A percentile compares a stretch with the other conserved stretches of the same genome.
Conservation (phyloP, 2,797 vertebrate genomes). For the Coregonus ussuriensis region DNA sequence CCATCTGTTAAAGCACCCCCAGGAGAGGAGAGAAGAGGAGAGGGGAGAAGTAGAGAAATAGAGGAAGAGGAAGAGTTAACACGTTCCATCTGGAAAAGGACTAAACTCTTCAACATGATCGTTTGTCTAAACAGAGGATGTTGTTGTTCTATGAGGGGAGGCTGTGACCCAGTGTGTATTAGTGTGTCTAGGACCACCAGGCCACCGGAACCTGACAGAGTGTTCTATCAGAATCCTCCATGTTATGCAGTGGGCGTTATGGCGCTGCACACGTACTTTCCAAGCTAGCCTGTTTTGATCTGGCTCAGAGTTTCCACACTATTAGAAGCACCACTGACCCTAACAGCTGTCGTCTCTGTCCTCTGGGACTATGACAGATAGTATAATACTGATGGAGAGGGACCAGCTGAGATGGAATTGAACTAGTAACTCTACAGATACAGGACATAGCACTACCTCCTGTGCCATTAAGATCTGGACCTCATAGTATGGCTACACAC, state of each 20-base stretch:
- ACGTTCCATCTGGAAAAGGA: neutral
- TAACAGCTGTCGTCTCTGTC: too few species aligned
- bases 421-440: too few species aligned
- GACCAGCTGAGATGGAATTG: neutral
- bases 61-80: neutral
- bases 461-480: too few species aligned
- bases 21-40: neutral
- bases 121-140: neutral
- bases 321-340: neutral
- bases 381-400: neutral
- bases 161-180: too few species aligned
- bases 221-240: too few species aligned
- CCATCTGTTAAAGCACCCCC: neutral
- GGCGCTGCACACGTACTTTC: neutral
- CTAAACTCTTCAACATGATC: neutral
- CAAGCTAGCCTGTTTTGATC: neutral
- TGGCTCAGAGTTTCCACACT: neutral
- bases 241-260: neutral
- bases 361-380: too few species aligned
- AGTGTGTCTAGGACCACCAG: too few species aligned
- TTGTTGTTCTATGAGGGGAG: too few species aligned
- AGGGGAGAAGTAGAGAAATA: slow-evolving; percentile 7
- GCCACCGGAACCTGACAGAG: too few species aligned
- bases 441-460: too few species aligned
- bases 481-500: too few species aligned